These are phyloP conservation scores for Oryzias javanicus DNA, from an alignment of 2,113 vertebrate species.

Conservation along the genomic window DNA sequence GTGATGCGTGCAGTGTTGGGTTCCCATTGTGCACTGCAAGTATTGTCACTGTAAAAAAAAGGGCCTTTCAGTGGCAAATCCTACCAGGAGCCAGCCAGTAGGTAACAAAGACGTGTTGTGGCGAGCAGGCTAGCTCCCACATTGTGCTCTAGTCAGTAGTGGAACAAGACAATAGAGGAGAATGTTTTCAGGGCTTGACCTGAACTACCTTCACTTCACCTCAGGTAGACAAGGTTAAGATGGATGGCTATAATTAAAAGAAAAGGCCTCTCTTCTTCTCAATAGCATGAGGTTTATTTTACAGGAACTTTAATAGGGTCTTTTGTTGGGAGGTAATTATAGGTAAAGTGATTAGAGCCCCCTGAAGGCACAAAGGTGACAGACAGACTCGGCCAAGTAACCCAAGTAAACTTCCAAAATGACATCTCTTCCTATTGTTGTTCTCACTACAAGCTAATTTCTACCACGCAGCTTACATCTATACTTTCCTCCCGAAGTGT, in stretches of 20 bases:
- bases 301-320: slow-evolving; percentile 80
- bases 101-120: slow-evolving; percentile 64
- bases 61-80: slow-evolving; percentile 76
- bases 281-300: slow-evolving; percentile 81
- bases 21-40: slow-evolving; percentile 78
- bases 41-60: slow-evolving; percentile 76
- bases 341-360: slow-evolving; percentile 81
- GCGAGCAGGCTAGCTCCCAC: slow-evolving; percentile 51
- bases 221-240: slow-evolving; percentile 83
- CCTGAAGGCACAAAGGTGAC: slow-evolving; percentile 80
- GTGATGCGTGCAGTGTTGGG: slow-evolving; percentile 75
- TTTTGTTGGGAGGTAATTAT: slow-evolving; percentile 82
- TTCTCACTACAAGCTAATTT: slow-evolving; percentile 72
- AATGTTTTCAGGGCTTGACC: slow-evolving; percentile 75
- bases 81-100: slow-evolving; percentile 75
- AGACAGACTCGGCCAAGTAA: slow-evolving; percentile 79
- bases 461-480: slow-evolving; percentile 56
- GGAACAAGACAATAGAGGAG: slow-evolving; percentile 57
- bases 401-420: slow-evolving; percentile 81
- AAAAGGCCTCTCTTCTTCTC: slow-evolving; percentile 74
- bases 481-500: slow-evolving; percentile 26
- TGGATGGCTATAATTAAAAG: slow-evolving; percentile 83
- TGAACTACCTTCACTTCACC: slow-evolving; percentile 77
- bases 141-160: slow-evolving; percentile 59
- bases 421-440: slow-evolving; percentile 78